These are phyloP conservation scores for Dasysyrphus tricinctus DNA, from an alignment of 2,888 invertebrate species.

Conservation along the genomic window DNA sequence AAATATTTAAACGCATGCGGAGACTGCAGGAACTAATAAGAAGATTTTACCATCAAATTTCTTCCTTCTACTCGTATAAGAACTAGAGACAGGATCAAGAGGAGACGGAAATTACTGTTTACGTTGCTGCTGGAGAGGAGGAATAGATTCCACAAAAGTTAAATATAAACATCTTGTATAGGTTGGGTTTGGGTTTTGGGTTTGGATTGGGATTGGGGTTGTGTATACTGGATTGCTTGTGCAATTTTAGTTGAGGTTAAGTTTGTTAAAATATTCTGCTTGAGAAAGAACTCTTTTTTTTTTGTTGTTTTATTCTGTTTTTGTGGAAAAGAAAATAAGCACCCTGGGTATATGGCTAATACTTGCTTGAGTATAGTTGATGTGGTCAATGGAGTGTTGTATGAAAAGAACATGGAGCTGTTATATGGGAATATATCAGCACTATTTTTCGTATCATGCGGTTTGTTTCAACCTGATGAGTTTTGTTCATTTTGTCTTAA, in stretches of 20 bases:
- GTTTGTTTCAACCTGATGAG: conserved; percentile 18
- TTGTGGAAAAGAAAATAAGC: conserved; percentile 3
- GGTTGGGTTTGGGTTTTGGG: background rate
- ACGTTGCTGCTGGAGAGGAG: conserved; percentile 18
- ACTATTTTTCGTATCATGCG: conserved; percentile 6
- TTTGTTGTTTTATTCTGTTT: background rate
- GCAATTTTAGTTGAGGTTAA: conserved; percentile 32
- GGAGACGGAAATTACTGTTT: conserved; percentile 44
- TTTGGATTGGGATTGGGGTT: background rate
- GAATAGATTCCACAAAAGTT: conserved; percentile 53
- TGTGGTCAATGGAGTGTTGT: conserved; percentile 28
- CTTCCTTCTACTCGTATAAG: conserved; percentile 1
- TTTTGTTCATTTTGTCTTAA: conserved; percentile 1
- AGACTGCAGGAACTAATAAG: conserved; percentile 30
- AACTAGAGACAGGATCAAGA: background rate
- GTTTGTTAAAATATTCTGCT: conserved; percentile 40
- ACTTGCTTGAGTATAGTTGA: conserved; percentile 17
- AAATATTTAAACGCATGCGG: conserved; percentile 56
- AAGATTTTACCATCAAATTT: conserved; percentile 31
- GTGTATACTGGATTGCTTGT: conserved; percentile 11
- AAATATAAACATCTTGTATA: conserved; percentile 51
- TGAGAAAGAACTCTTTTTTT: conserved; percentile 9
- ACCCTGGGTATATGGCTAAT: conserved; percentile 6
- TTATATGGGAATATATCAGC: background rate
- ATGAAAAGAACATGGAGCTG: background rate